These are phyloP conservation scores for Lomographa bimaculata DNA, from an alignment of 2,888 invertebrate genomes.

Conservation along the genomic window DNA sequence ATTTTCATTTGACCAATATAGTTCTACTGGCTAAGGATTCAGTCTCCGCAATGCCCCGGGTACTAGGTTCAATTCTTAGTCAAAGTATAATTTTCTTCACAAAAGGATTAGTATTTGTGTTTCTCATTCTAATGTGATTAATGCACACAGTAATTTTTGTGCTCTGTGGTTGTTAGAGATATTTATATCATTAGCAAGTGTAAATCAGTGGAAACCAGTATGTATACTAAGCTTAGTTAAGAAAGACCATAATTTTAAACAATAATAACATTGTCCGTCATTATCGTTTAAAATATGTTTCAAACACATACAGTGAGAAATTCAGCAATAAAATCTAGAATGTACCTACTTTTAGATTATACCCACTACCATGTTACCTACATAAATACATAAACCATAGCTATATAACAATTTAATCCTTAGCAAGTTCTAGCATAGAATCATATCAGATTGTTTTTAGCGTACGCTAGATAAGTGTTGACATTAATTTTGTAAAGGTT, in stretches of 20 bases:
- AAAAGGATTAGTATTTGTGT: no score
- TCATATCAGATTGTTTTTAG: conserved; percentile 75
- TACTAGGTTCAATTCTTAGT: no score
- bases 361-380: conserved; percentile 32
- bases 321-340: conserved; percentile 8
- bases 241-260: conserved; percentile 1
- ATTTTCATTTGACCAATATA: no score
- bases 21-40: no score
- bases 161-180: no score
- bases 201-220: conserved; percentile 1
- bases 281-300: conserved; percentile 4
- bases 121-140: no score
- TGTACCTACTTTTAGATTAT: conserved; percentile 18
- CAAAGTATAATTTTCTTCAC: no score
- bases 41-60: no score
- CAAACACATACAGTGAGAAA: conserved; percentile 3
- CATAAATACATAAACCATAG: conserved; percentile 35
- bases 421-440: conserved; percentile 60
- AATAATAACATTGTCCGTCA: conserved; percentile 2
- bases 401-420: conserved; percentile 45
- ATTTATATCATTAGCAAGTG: no score
- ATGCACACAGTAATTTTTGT: no score
- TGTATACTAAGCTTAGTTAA: conserved; percentile 3
- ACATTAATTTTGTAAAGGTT: conserved; percentile 79
- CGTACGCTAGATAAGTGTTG: conserved; percentile 76